Percentiles rank a stretch among this genome's conserved stretches.
phyloP scores from a whole-genome alignment of 2,113 vertebrate genomes.

The Percopsis transmontana region DNA sequence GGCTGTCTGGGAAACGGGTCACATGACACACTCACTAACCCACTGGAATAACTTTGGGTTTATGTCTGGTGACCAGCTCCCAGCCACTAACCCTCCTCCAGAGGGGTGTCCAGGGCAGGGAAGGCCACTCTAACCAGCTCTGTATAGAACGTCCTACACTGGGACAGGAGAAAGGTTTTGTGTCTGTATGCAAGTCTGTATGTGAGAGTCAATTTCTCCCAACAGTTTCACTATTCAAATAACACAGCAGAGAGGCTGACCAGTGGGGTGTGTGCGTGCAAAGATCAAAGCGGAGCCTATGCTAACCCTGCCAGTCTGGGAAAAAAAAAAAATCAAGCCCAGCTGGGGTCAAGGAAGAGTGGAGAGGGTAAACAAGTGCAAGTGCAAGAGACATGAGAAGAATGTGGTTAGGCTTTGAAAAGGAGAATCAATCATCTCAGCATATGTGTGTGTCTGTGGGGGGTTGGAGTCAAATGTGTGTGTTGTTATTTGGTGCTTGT shows the following conservation, averaged over 20 bases:
- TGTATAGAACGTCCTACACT: too few relatives aligned
- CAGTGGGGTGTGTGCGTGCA: constrained; percentile 29
- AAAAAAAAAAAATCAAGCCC: constrained; percentile 75
- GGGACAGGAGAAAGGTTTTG: too few relatives aligned
- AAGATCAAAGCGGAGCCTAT: constrained; percentile 65
- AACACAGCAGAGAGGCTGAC: constrained; percentile 45
- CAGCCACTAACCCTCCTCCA: too few relatives aligned
- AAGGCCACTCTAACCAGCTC: too few relatives aligned
- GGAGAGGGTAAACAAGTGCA: constrained; percentile 55
- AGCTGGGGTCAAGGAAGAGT: constrained; percentile 76
- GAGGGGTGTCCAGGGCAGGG: too few relatives aligned
- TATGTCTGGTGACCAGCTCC: too few relatives aligned
- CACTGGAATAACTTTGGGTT: too few relatives aligned
- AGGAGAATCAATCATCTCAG: constrained; percentile 36
- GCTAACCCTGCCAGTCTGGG: constrained; percentile 75
- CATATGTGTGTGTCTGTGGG: constrained; percentile 11
- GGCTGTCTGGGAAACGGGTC: too few relatives aligned
- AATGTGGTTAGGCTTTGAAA: constrained; percentile 60
- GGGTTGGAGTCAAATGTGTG: constrained; percentile 4
- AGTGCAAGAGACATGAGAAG: constrained; percentile 41
- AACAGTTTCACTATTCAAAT: constrained; percentile 24
- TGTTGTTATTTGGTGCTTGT: constrained; percentile 7
- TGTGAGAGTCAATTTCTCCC: constrained; percentile 14
- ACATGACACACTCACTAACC: too few relatives aligned
- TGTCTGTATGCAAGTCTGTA: neutral